Evolutionary conservation across 1,140 invertebrate species (phyloP), one percentile per base, ranked within the genome.

Genomic region (Hylyphantes graminicola): DNA sequence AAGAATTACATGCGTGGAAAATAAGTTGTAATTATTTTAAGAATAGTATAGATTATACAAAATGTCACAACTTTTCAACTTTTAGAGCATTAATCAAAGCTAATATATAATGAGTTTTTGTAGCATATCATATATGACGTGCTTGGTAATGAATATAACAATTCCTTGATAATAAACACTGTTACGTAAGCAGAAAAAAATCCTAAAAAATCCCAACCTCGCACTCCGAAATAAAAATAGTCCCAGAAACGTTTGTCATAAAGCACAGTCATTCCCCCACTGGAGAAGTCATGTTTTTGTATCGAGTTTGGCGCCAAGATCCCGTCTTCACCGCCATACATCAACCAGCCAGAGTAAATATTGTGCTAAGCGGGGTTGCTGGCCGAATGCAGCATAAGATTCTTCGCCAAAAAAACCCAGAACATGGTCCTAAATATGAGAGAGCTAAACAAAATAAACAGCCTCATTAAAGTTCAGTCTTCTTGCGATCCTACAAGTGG

Each of bases 391-490:
- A n/a, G 59, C 7, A 17, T 55, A 21, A 55, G 75, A 77, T 77
- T 65, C 78, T 21, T 50, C 64, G 10, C 11, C 21, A 76, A 76
- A 35, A 35, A 35, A 35, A 35, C 35, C 35, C 35, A 35, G 35
- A 35, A 19, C 19, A n/a, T 35, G 17, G 51, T 67, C 35, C 57
- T 15, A 63, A 76, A 76, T 63, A 61, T 17, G 7, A 10, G 50
- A 70, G 59, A 82, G 79, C 79, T 61, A 82, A 82, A 53, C 54
- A 35, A 82, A 82, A 82, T 53, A 82, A 82, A 82, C 79, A 65
- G 7, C 7, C 70, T 82, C 79, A 74, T 82, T 82, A 82, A 35
- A 68, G 54, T 55, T 76, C 76, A 48, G 7, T 21, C 53, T 54
- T 54, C 54, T 65, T 74, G 21, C 50, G 77, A 80, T 80, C 77